phyloP scores from a whole-genome alignment of 2,113 vertebrate genomes.

The Anolis carolinensis region DNA sequence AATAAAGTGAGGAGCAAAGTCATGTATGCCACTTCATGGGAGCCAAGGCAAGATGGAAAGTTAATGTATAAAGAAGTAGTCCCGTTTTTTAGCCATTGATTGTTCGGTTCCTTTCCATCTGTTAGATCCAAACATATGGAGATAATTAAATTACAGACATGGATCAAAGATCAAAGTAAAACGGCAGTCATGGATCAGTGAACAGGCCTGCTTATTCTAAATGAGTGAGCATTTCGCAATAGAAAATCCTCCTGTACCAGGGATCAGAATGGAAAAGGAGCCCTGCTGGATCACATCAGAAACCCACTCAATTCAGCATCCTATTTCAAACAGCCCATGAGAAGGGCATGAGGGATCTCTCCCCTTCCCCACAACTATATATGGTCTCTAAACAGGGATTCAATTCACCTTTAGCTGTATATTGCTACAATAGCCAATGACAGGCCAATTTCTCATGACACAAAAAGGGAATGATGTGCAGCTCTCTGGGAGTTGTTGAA shows the following conservation, averaged over 20 bases:
- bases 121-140: not conserved
- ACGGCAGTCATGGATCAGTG: not conserved
- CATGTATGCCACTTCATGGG: too few species aligned
- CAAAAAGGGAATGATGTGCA: too few species aligned
- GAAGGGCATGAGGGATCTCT: not conserved
- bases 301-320: not conserved
- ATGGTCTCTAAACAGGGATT: not conserved
- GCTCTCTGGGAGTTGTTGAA: too few species aligned
- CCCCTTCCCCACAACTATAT: too few species aligned
- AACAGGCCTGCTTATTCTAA: not conserved
- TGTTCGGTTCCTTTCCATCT: not conserved
- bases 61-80: not conserved
- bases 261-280: not conserved
- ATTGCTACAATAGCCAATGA: too few species aligned
- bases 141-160: not conserved
- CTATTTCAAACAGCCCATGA: not conserved
- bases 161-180: not conserved
- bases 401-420: not conserved
- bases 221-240: not conserved
- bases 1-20: too few species aligned
- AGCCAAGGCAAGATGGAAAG: too few species aligned
- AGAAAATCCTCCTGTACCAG: not conserved
- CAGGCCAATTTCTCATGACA: not conserved
- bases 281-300: not conserved
- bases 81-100: not conserved